A percentile compares a stretch with the other conserved stretches of the same genome.
These are phyloP conservation scores for Augiades crinisus DNA, from an alignment of 2,888 invertebrate species.

Conservation along the genomic window DNA sequence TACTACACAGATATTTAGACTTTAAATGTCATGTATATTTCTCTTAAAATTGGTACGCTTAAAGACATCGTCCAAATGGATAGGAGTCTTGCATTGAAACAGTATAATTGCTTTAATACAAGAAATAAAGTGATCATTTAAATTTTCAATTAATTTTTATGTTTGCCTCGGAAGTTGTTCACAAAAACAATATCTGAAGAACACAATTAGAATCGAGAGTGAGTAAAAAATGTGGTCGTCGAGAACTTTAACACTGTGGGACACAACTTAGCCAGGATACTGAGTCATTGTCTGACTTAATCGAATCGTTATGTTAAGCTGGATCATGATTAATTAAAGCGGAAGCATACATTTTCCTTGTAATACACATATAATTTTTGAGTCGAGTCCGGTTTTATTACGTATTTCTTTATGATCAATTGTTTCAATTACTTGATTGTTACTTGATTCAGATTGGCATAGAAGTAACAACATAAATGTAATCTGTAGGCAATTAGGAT, in stretches of 20 bases:
- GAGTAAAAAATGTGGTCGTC: background rate
- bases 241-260: constrained; percentile 12
- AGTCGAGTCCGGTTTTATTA: background rate
- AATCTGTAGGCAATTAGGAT: too few relatives aligned
- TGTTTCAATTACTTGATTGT: background rate
- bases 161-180: background rate
- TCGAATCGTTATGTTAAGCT: constrained; percentile 26
- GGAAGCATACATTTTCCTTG: constrained; percentile 18
- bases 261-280: constrained; percentile 19
- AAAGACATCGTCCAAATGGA: too few relatives aligned
- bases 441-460: too few relatives aligned
- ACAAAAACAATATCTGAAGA: background rate
- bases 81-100: too few relatives aligned
- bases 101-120: too few relatives aligned
- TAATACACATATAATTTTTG: constrained; percentile 13
- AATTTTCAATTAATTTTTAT: background rate
- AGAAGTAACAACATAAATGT: too few relatives aligned
- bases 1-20: too few relatives aligned
- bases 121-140: too few relatives aligned
- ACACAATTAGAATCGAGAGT: background rate
- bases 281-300: constrained; percentile 26
- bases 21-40: too few relatives aligned
- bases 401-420: background rate
- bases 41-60: too few relatives aligned
- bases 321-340: constrained; percentile 26